Conservation (phyloP, 2,797 vertebrate genomes). For the Sus cebifrons region DNA sequence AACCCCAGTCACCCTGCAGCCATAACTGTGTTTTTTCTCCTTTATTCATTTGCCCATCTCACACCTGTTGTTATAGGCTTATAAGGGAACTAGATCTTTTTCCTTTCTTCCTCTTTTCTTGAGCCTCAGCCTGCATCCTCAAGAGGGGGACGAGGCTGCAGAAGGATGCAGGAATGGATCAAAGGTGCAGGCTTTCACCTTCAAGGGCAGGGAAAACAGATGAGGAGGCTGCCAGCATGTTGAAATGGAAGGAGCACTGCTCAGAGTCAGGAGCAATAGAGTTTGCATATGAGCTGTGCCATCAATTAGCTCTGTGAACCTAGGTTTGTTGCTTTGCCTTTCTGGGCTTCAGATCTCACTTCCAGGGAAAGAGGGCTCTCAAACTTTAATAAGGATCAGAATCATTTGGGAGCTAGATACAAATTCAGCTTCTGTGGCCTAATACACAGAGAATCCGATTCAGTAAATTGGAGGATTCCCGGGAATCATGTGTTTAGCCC, state of each 20-base stretch:
- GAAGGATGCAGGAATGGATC: background rate
- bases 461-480: background rate
- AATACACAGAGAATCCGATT: background rate
- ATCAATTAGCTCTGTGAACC: background rate
- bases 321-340: constrained; percentile 8
- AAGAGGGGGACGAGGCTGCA: background rate
- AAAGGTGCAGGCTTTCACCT: background rate
- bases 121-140: background rate
- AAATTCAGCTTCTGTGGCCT: background rate
- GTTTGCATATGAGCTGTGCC: background rate
- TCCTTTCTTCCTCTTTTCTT: background rate
- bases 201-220: background rate
- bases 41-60: background rate
- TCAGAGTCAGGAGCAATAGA: background rate
- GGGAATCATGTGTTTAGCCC: background rate
- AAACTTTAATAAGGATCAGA: background rate
- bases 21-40: constrained; percentile 13
- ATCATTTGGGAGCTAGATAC: background rate
- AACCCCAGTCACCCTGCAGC: background rate
- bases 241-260: background rate
- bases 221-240: background rate
- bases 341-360: constrained; percentile 9
- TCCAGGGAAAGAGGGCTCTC: background rate
- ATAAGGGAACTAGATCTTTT: background rate
- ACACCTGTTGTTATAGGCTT: background rate